Evolutionary conservation across 2,113 vertebrate genomes (phyloP), one percentile per base, ranked within the genome.

Genomic region (Pachypanchax playfairii): DNA sequence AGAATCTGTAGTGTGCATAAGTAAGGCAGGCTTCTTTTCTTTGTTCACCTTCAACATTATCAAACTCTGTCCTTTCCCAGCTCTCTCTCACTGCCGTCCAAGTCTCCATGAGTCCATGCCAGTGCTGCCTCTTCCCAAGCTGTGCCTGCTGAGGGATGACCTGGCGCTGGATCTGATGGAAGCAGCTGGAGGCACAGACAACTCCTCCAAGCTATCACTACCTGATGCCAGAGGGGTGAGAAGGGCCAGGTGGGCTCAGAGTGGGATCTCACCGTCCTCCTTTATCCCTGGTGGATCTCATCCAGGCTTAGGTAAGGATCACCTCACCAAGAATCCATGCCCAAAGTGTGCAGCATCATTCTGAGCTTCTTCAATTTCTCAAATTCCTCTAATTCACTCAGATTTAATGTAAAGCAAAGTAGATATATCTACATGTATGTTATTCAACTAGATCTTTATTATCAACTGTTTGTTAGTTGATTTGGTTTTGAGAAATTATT

Each of bases 241-340:
- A 42, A 47, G 63, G 78, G 82, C 80, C 86, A 83, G 77, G 60
- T 92, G 83, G 85, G 86, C 82, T 57, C 80, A 75, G 80, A 79
- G 77, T 68, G 80, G 75, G 80, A 72, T 86, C 81, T 72, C 67
- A 67, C 62, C 65, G 54, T 70, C 65, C 77, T 61, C 71, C 72
- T 57, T 17, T 29, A 64, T 85, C 88, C 73, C 74, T 36, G 48
- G 83, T 75, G 83, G 80, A 89, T 82, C 76, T 89, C 83, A 89
- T 86, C 84, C 80, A 70, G 73, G 75, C 58, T 79, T 68, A 68
- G 77, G 28, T 66, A 73, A 75, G 77, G 75, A 73, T 48, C 65
- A 72, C 15, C 71, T 72, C 75, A 70, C 65, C 25, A 14, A 8
- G 43, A 20, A 42, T 55, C 57, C 3, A 51, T 13, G 56, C 56